A percentile compares a stretch with the other conserved stretches of the same genome.
Conservation (phyloP, 2,888 invertebrate genomes). For the Keiferia lycopersicella region DNA sequence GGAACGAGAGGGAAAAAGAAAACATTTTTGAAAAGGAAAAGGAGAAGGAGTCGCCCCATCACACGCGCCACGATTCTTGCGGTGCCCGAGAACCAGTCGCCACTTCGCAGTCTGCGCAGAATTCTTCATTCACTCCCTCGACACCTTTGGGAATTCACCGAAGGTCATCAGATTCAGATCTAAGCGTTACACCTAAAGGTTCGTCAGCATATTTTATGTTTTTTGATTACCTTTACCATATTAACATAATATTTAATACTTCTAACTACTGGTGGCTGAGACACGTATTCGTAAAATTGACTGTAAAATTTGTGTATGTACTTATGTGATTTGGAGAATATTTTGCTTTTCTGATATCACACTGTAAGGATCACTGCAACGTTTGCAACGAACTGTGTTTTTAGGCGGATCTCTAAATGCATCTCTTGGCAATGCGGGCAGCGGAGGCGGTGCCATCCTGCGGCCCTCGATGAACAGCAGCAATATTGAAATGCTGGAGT, state of each 20-base stretch:
- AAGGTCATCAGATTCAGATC: constrained; percentile 95
- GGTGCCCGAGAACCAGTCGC: constrained; percentile 70
- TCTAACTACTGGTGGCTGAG: too few species aligned
- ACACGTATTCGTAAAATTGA: neutral
- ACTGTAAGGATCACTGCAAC: neutral
- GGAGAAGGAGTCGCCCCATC: constrained; percentile 70
- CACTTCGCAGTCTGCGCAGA: constrained; percentile 51
- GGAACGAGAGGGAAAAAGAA: constrained; percentile 63
- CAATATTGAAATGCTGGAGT: constrained; percentile 94
- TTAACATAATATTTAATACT: neutral
- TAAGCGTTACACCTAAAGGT: constrained; percentile 97
- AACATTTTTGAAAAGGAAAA: constrained; percentile 10
- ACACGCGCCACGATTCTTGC: constrained; percentile 80
- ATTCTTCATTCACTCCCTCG: constrained; percentile 68
- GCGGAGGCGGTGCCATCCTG: constrained; percentile 81
- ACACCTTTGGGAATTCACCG: constrained; percentile 84
- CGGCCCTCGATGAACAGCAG: constrained; percentile 87
- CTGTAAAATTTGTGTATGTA: too few species aligned
- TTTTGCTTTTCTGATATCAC: too few species aligned
- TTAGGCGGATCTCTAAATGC: constrained; percentile 88
- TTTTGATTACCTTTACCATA: constrained; percentile 1
- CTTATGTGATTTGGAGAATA: too few species aligned
- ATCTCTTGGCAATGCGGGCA: constrained; percentile 71
- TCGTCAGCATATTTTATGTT: neutral
- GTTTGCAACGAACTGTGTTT: constrained; percentile 34